These are phyloP conservation scores for Passer montanus DNA, from an alignment of 2,113 vertebrate genomes.

Conservation along the genomic window DNA sequence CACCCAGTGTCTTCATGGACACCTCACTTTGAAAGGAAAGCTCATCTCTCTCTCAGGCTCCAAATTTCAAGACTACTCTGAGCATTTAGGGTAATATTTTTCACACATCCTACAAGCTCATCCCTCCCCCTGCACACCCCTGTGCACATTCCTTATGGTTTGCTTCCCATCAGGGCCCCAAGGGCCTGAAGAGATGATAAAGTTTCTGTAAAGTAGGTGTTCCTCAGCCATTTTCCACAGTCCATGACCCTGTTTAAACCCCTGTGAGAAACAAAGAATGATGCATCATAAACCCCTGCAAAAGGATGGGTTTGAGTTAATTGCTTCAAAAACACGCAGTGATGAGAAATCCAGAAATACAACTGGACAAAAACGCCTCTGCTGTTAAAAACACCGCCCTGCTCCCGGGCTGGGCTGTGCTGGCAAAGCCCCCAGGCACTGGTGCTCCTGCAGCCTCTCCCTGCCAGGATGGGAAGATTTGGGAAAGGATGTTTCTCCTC, in stretches of 20 bases:
- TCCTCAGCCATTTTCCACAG: neutral
- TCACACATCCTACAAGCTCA: neutral
- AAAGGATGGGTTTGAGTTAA: neutral
- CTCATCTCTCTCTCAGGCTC: neutral
- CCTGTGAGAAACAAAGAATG: neutral
- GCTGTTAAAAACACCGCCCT: neutral
- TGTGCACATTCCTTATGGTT: neutral
- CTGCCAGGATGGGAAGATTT: neutral
- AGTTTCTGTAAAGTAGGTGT: neutral
- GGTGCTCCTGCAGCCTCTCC: neutral
- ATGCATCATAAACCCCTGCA: neutral
- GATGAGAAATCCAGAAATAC: neutral
- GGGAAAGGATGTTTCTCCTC: rapidly evolving
- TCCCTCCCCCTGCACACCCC: neutral
- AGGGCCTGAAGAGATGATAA: neutral
- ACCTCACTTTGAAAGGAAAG: neutral
- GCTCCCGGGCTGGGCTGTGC: neutral
- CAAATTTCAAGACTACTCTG: neutral
- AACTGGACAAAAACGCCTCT: neutral
- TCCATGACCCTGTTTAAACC: neutral
- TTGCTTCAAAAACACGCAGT: neutral
- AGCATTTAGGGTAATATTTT: neutral
- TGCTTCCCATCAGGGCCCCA: neutral
- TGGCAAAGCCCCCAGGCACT: neutral
- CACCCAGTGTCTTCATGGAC: neutral